Conservation (phyloP, 2,888 invertebrate species). For the Spialia ferax region DNA sequence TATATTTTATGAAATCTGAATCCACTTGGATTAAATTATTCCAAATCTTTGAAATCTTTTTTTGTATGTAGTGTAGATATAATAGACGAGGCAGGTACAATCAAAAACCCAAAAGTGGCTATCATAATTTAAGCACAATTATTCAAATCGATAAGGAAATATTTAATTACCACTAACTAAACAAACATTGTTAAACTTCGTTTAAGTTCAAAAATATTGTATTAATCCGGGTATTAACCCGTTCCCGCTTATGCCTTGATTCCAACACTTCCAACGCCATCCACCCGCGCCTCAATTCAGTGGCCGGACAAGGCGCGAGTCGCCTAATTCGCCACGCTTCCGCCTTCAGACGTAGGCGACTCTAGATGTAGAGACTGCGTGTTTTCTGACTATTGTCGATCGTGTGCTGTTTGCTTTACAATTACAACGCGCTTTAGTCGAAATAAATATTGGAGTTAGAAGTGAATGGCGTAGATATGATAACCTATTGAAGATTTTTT, state of each 20-base stretch:
- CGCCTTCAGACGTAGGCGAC: slow-evolving; percentile 46
- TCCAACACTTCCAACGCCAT: too few relatives aligned
- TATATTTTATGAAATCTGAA: too few relatives aligned
- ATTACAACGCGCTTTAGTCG: background rate
- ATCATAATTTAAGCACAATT: too few relatives aligned
- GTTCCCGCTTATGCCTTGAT: slow-evolving; percentile 49
- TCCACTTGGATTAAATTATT: too few relatives aligned
- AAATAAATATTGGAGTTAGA: background rate
- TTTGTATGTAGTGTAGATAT: too few relatives aligned
- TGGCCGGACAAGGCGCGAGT: slow-evolving; percentile 73
- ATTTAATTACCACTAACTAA: too few relatives aligned
- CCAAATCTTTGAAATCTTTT: too few relatives aligned
- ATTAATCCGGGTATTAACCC: too few relatives aligned
- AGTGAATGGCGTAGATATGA: background rate
- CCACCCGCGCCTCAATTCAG: slow-evolving; percentile 57
- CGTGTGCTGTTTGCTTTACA: slow-evolving; percentile 11
- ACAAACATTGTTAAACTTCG: too few relatives aligned
- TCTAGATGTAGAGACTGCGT: background rate
- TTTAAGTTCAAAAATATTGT: background rate
- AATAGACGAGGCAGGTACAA: too few relatives aligned
- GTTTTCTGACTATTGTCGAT: slow-evolving; percentile 15
- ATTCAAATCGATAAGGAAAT: too few relatives aligned
- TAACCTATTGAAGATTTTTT: background rate
- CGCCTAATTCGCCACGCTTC: slow-evolving; percentile 73
- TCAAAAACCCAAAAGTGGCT: too few relatives aligned